phyloP scores from a whole-genome alignment of 2,888 invertebrate species.

The Phalangium opilio region DNA sequence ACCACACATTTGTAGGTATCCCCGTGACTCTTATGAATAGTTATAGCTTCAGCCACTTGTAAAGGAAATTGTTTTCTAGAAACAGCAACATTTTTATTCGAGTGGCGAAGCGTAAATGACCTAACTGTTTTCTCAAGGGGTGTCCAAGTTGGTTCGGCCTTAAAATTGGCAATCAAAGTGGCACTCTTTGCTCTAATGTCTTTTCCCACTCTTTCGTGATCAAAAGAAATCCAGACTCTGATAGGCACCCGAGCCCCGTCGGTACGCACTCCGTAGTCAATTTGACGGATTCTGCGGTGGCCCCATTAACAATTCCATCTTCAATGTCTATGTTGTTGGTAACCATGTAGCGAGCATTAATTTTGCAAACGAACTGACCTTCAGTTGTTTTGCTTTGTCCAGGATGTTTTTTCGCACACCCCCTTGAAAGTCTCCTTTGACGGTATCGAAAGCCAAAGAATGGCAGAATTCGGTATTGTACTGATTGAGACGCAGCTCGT shows the following conservation, averaged over 20 bases:
- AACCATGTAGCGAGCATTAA: conserved; percentile 13
- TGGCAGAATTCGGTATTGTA: no score
- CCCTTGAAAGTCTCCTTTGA: no score
- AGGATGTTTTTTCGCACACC: background rate
- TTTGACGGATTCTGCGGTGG: conserved; percentile 10
- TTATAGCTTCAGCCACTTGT: conserved; percentile 19
- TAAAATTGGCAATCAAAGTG: background rate
- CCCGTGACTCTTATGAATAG: conserved; percentile 21
- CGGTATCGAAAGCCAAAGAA: no score
- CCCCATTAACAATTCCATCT: conserved; percentile 20
- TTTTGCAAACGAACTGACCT: background rate
- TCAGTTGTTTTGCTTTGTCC: background rate
- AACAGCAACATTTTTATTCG: background rate
- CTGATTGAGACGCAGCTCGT: no score
- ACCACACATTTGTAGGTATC: conserved; percentile 1
- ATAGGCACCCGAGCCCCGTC: no score
- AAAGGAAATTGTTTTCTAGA: conserved; percentile 19
- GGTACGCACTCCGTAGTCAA: background rate
- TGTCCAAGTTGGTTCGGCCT: background rate
- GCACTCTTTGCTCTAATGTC: background rate
- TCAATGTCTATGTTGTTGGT: conserved; percentile 15
- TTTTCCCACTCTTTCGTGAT: background rate
- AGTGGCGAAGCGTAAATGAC: background rate
- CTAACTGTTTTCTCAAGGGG: background rate
- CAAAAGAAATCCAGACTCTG: no score